phyloP scores from a whole-genome alignment of 2,797 vertebrate genomes.

The Pitangus sulphuratus region DNA sequence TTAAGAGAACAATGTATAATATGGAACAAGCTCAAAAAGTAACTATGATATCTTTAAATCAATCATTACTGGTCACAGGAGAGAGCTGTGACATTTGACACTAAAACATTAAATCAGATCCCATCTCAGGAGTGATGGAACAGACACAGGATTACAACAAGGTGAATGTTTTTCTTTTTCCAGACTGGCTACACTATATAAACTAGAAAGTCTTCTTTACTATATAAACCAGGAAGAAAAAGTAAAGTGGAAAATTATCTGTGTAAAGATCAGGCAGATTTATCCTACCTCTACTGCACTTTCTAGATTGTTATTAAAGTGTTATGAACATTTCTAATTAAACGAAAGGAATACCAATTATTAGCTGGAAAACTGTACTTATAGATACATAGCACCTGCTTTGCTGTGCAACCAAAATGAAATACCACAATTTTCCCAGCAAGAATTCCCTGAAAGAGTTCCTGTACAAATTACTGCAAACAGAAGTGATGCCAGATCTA shows the following conservation, averaged over 20 bases:
- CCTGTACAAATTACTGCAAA: not conserved
- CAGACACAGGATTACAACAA: not conserved
- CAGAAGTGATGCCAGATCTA: not conserved
- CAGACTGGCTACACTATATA: not conserved
- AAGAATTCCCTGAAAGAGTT: not conserved
- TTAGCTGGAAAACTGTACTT: not conserved
- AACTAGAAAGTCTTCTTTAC: not conserved
- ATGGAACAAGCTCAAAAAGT: not conserved
- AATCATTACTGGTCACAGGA: not conserved
- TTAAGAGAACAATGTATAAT: not conserved
- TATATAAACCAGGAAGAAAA: not conserved
- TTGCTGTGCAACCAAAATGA: not conserved
- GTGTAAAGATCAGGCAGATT: not conserved
- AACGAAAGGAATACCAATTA: not conserved
- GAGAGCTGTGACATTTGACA: not conserved
- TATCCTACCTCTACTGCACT: not conserved
- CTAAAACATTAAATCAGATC: not conserved
- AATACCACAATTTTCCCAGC: not conserved
- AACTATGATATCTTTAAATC: not conserved
- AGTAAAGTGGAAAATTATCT: not conserved
- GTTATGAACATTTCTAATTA: not conserved
- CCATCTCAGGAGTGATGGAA: not conserved
- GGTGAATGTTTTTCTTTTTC: not conserved
- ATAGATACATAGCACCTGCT: not conserved
- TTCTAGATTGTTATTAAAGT: not conserved